These are phyloP conservation scores for Palythoa grandiflora DNA, from an alignment of 92 coral and sea anemone genomes.

Conservation along the genomic window DNA sequence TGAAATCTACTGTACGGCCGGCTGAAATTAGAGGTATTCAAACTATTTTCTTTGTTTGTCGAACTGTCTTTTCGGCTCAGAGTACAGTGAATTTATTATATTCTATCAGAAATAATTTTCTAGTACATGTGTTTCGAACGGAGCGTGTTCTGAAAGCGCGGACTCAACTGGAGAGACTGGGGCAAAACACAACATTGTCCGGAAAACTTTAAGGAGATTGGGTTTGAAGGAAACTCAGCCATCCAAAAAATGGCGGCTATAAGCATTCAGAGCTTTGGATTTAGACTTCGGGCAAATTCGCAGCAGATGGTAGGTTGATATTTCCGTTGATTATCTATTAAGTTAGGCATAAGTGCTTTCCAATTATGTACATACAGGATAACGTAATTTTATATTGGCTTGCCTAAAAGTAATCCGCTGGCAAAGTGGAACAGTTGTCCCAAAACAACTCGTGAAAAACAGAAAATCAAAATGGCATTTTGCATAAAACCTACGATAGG, in stretches of 20 bases:
- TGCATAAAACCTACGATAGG: too few relatives aligned
- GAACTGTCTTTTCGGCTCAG: too few relatives aligned
- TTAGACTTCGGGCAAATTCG: conserved; percentile 12
- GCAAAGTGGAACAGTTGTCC: not conserved
- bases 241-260: conserved; percentile 25
- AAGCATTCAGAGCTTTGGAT: not conserved
- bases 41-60: too few relatives aligned
- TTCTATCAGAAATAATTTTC: too few relatives aligned
- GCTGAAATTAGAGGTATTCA: too few relatives aligned
- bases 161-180: too few relatives aligned
- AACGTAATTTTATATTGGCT: not conserved
- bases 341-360: not conserved
- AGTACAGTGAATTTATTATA: too few relatives aligned
- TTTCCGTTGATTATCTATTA: not conserved
- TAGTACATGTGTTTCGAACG: too few relatives aligned
- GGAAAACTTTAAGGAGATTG: not conserved
- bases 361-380: not conserved
- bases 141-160: too few relatives aligned
- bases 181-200: not conserved
- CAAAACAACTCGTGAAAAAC: not conserved
- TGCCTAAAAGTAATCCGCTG: not conserved
- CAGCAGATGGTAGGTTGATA: conserved; percentile 30
- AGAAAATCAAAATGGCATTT: not conserved
- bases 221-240: not conserved
- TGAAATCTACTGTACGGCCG: too few relatives aligned